Evolutionary conservation across 1,140 invertebrate species (phyloP).

Genomic region (Hesperophylax magnus): DNA sequence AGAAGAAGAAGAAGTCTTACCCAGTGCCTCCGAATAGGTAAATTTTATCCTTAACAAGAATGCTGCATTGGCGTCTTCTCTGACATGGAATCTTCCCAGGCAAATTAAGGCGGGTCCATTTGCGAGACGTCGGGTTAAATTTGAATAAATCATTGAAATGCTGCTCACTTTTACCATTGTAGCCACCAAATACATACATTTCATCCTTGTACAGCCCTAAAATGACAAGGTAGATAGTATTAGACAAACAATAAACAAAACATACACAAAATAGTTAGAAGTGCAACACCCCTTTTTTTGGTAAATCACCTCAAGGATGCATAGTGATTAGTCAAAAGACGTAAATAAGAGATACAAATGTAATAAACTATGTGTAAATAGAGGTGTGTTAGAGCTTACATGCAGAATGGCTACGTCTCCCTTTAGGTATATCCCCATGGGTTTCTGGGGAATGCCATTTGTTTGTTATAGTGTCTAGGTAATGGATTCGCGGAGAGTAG

Average conservation of each 20-base stretch:
- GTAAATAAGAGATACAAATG: no score
- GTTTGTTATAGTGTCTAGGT: conserved; percentile 79
- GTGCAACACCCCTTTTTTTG: no score
- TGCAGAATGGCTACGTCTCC: conserved; percentile 89
- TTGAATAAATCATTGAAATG: conserved; percentile 89
- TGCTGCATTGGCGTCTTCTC: conserved; percentile 84
- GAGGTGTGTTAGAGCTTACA: conserved; percentile 72
- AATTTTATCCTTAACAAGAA: conserved; percentile 79
- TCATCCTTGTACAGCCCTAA: conserved; percentile 81
- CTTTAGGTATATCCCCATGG: conserved; percentile 75
- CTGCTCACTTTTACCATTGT: conserved; percentile 79
- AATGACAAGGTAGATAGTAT: conserved; percentile 61
- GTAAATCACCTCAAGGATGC: no score
- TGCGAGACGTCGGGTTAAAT: conserved; percentile 75
- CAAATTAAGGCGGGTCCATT: conserved; percentile 76
- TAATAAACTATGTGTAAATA: no score
- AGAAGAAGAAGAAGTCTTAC: no score
- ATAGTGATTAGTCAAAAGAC: no score
- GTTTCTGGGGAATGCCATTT: conserved; percentile 78
- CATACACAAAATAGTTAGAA: no score
- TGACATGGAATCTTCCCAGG: conserved; percentile 76
- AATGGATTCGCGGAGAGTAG: conserved; percentile 85
- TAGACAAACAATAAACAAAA: no score
- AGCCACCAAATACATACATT: conserved; percentile 92
- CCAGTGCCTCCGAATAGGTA: conserved; percentile 91